Base-by-base conservation (phyloP, 1,140 invertebrate species). In the Carcinoscorpius rotundicauda region DNA sequence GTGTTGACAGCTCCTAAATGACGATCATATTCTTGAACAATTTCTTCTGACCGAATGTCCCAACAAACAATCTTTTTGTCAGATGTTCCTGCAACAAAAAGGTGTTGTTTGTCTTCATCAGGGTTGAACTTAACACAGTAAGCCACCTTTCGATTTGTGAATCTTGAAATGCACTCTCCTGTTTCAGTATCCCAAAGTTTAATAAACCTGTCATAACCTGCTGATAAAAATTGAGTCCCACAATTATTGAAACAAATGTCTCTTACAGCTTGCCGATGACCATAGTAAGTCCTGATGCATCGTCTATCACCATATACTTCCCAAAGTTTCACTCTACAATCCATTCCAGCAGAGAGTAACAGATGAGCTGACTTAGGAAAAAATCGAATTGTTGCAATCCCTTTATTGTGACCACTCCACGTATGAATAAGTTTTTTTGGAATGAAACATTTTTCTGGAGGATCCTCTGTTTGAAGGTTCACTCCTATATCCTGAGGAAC, bases 51-150 rank as follows among this genome's bases (percentile, higher is more conserved):
- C 62, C 97, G 80, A 6, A 83, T 89, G 76, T 99, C 97, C 95
- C 96, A 99, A 79, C 94, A 98, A 73, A 98, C 89, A 73, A 99
- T 99, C 81, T 99, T 99, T 75, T 99, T 99, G 76, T 99, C 96
- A 4, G 93, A 94, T 29, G 95, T 99, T 65, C 97, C 97, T 70
- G 94, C 92, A 4, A 99, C 91, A 81, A 99, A 98, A 3, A 98
- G 81, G 80, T 98, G 87, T 74, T 98, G 95, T 72, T 98, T 98
- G 71, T 97, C 93, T 51, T 87, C 85, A 74, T 99, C 95, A 1
- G 97, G 96, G 81, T 99, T 89, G 75, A 98, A 99, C 81, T 98
- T 98, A 6, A 92, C 88, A 78, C 96, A 99, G 78, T 97, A 98
- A 0, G 95, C 89, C 68, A 98, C 91, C 79, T 98, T 98, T 61